Percentiles rank a stretch among this genome's conserved stretches.
Evolutionary conservation across 2,113 vertebrate species (phyloP).

Genomic region (Osmerus eperlanus): DNA sequence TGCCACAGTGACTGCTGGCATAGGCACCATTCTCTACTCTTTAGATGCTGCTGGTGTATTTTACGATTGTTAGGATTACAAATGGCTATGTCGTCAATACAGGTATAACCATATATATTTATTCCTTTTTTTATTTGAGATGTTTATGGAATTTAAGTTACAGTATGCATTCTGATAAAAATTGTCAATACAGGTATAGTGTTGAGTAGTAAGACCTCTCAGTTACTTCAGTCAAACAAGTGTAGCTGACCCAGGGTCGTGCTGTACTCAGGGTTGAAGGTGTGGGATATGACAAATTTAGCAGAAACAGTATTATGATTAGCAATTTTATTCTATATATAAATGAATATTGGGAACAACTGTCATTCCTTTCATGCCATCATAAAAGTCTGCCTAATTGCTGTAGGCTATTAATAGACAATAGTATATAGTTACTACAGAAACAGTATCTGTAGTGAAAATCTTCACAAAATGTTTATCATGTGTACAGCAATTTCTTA

Average conservation of each 20-base stretch:
- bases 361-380: not conserved
- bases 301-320: not conserved
- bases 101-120: not conserved
- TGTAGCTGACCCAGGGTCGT: too few relatives aligned
- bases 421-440: not conserved
- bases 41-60: not conserved
- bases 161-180: not conserved
- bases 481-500: not conserved
- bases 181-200: not conserved
- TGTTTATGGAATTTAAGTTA: too few relatives aligned
- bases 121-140: too few relatives aligned
- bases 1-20: slow-evolving; percentile 4
- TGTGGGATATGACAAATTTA: not conserved
- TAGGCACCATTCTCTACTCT: not conserved
- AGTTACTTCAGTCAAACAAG: too few relatives aligned
- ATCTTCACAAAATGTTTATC: too few relatives aligned
- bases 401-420: not conserved
- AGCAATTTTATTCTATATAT: not conserved
- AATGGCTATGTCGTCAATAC: not conserved
- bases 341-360: not conserved
- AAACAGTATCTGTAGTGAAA: not conserved
- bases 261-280: not conserved
- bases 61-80: not conserved
- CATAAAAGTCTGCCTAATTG: not conserved
- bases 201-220: too few relatives aligned